Evolutionary conservation across 1,140 invertebrate genomes (phyloP).

Genomic region (Camponotus vicinus): DNA sequence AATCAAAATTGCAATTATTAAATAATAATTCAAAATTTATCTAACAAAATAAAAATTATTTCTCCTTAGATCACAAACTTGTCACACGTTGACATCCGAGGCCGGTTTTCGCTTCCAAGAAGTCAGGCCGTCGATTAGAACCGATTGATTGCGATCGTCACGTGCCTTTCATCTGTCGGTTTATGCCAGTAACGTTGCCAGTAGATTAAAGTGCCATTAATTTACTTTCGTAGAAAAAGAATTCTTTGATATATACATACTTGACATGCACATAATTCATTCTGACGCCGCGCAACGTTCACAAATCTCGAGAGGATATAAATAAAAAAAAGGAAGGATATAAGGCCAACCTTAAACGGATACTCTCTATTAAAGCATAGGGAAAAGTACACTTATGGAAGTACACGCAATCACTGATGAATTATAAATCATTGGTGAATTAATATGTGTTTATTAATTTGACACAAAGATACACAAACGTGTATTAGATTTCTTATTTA

Average conservation of each 20-base stretch:
- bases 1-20: too few relatives aligned
- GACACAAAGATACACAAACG: background rate
- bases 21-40: too few relatives aligned
- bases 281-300: background rate
- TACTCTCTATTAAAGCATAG: slow-evolving; percentile 1
- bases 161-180: slow-evolving; percentile 58
- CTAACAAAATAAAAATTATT: too few relatives aligned
- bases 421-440: slow-evolving; percentile 13
- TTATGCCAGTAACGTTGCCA: slow-evolving; percentile 42
- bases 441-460: slow-evolving; percentile 28
- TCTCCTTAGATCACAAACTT: too few relatives aligned
- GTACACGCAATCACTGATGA: background rate
- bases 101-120: slow-evolving; percentile 48
- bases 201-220: slow-evolving; percentile 48
- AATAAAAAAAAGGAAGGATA: background rate
- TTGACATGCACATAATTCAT: slow-evolving; percentile 34
- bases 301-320: background rate
- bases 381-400: background rate
- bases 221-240: slow-evolving; percentile 39
- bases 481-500: background rate
- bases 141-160: slow-evolving; percentile 56
- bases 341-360: slow-evolving; percentile 1
- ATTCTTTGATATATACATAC: background rate
- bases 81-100: too few relatives aligned
- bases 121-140: slow-evolving; percentile 25